These are phyloP conservation scores for Cariama cristata DNA, from an alignment of 2,113 vertebrate genomes.

Conservation along the genomic window DNA sequence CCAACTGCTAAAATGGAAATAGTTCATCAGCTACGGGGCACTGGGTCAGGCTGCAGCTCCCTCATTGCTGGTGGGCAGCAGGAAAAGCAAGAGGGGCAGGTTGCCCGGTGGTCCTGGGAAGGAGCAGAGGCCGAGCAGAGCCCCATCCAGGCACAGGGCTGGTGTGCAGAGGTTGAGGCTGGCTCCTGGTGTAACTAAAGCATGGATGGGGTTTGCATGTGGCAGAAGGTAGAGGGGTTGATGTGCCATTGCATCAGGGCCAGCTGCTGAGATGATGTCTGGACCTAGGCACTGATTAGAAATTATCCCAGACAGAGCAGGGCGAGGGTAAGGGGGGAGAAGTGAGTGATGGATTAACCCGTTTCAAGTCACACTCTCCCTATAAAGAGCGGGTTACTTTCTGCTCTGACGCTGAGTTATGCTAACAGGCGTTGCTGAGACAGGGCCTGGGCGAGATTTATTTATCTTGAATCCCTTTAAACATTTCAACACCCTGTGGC, in stretches of 20 bases:
- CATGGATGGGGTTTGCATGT: not conserved
- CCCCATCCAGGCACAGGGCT: not conserved
- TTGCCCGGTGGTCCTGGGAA: not conserved
- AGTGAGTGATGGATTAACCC: conserved; percentile 42
- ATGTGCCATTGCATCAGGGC: not conserved
- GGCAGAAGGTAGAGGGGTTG: not conserved
- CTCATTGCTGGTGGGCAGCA: not conserved
- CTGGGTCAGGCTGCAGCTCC: not conserved
- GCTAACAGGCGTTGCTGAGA: conserved; percentile 8
- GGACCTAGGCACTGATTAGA: conserved; percentile 38
- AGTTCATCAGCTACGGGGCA: not conserved
- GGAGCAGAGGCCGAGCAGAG: accelerated
- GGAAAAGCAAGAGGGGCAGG: not conserved
- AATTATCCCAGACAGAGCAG: conserved; percentile 1
- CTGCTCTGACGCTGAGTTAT: not conserved
- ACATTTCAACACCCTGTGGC: conserved; percentile 57
- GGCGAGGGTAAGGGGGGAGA: not conserved
- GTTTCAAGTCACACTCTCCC: not conserved
- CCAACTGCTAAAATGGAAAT: not conserved
- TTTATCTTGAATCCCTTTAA: conserved; percentile 68
- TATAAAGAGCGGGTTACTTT: not conserved
- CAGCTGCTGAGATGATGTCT: conserved; percentile 33
- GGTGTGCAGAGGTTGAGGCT: not conserved
- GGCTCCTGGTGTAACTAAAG: not conserved
- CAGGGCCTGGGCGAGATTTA: conserved; percentile 30